Percentiles rank a stretch among this genome's conserved stretches.
Conservation (phyloP, 2,888 invertebrate species). For the Metalampra italica region DNA sequence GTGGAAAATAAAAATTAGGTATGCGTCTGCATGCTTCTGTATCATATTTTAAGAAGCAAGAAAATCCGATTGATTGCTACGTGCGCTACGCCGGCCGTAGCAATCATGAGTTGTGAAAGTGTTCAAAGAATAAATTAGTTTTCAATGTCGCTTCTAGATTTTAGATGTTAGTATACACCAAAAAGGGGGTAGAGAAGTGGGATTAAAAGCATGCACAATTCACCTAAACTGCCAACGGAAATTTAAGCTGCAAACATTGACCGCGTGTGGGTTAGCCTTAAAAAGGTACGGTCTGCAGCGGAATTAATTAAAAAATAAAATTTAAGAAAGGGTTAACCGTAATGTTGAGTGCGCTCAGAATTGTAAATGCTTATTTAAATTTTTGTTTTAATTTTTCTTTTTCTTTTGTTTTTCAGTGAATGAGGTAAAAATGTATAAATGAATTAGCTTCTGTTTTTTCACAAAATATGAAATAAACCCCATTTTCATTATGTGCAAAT, state of each 20-base stretch:
- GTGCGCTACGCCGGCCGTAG: too few relatives aligned
- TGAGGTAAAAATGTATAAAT: not conserved
- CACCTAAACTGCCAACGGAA: slow-evolving; percentile 34
- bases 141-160: not conserved
- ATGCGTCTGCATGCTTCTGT: too few relatives aligned
- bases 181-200: slow-evolving; percentile 23
- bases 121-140: not conserved
- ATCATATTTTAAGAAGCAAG: too few relatives aligned
- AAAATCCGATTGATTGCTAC: too few relatives aligned
- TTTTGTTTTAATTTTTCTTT: slow-evolving; percentile 1
- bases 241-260: slow-evolving; percentile 25
- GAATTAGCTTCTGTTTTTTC: not conserved
- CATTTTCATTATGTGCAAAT: too few relatives aligned
- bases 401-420: too few relatives aligned
- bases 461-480: too few relatives aligned
- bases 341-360: slow-evolving; percentile 3
- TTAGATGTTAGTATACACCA: slow-evolving; percentile 5
- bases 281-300: slow-evolving; percentile 23
- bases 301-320: slow-evolving; percentile 37
- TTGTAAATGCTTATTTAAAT: slow-evolving; percentile 3
- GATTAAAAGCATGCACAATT: slow-evolving; percentile 44
- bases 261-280: slow-evolving; percentile 12
- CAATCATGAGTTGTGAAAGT: not conserved
- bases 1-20: too few relatives aligned
- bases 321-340: slow-evolving; percentile 17